phyloP scores from a whole-genome alignment of 2,888 invertebrate genomes.

The Cerceris ruficornis region DNA sequence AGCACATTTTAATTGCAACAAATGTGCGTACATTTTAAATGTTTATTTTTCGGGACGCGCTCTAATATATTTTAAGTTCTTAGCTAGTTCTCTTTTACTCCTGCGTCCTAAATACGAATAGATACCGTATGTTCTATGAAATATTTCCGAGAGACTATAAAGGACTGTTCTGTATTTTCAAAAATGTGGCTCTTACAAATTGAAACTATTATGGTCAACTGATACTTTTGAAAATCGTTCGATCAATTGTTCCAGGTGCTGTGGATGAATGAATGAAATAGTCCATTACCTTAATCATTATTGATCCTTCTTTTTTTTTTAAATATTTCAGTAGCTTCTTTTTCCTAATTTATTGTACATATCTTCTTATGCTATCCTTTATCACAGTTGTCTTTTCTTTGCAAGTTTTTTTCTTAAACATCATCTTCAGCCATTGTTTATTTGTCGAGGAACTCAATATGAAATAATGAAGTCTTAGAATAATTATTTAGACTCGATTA shows the following conservation, averaged over 20 bases:
- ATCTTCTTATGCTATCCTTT: slow-evolving; percentile 42
- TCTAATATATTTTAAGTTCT: slow-evolving; percentile 53
- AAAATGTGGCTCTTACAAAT: slow-evolving; percentile 7
- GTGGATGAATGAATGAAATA: slow-evolving; percentile 54
- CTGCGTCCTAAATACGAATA: slow-evolving; percentile 54
- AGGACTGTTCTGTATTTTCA: slow-evolving; percentile 12
- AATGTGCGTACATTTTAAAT: slow-evolving; percentile 52
- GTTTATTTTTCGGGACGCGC: slow-evolving; percentile 50
- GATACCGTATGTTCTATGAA: slow-evolving; percentile 35
- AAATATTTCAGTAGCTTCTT: slow-evolving; percentile 32
- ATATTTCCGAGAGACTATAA: slow-evolving; percentile 31
- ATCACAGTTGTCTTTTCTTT: slow-evolving; percentile 9
- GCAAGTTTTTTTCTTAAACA: slow-evolving; percentile 2
- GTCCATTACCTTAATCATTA: slow-evolving; percentile 41
- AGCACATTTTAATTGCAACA: slow-evolving; percentile 58
- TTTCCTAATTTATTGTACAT: slow-evolving; percentile 14
- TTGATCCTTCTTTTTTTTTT: slow-evolving; percentile 32
- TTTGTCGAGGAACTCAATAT: too few relatives aligned
- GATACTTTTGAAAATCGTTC: slow-evolving; percentile 38
- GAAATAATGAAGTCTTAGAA: too few relatives aligned
- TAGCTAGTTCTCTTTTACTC: slow-evolving; percentile 55
- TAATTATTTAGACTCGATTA: too few relatives aligned
- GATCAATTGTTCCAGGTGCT: slow-evolving; percentile 58
- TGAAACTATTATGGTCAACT: slow-evolving; percentile 19
- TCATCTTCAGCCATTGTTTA: slow-evolving; percentile 6